Evolutionary conservation across 2,888 invertebrate species (phyloP).

Genomic region (Dusona sp.): DNA sequence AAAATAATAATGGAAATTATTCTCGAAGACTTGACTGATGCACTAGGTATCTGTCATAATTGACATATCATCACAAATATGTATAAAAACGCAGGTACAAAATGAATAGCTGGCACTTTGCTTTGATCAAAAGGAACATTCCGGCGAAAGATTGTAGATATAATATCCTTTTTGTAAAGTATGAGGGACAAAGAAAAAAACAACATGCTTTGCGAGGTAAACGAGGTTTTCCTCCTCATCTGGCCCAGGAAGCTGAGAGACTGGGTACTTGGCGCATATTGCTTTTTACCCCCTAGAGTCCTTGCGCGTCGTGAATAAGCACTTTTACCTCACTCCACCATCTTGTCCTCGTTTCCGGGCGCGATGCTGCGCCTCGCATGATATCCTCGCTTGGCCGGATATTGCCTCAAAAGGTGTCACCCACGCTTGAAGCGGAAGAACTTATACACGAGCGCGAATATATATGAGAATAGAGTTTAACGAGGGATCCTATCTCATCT

Average conservation of each 20-base stretch:
- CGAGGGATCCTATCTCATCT: constrained; percentile 58
- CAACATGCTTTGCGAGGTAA: constrained; percentile 30
- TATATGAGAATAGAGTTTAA: constrained; percentile 60
- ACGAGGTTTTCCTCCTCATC: constrained; percentile 64
- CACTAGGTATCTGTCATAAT: neutral
- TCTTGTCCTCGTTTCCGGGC: constrained; percentile 38
- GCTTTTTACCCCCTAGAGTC: constrained; percentile 66
- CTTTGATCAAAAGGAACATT: constrained; percentile 30
- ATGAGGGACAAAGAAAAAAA: constrained; percentile 28
- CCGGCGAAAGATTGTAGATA: constrained; percentile 34
- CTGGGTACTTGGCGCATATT: constrained; percentile 69
- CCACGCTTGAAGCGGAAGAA: constrained; percentile 40
- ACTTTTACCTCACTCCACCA: constrained; percentile 51
- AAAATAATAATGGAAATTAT: neutral
- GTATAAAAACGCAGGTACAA: neutral
- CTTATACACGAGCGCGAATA: constrained; percentile 45
- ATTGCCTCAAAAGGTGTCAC: constrained; percentile 68
- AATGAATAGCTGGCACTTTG: constrained; percentile 15
- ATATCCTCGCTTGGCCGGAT: constrained; percentile 64
- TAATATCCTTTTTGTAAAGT: constrained; percentile 51
- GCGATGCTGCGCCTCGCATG: constrained; percentile 43
- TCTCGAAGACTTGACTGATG: neutral
- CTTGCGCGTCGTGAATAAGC: constrained; percentile 62
- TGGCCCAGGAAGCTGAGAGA: constrained; percentile 60
- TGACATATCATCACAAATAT: neutral